A percentile compares a stretch with the other conserved stretches of the same genome.
phyloP scores from a whole-genome alignment of 92 coral and sea anemone genomes.

The Scolanthus callimorphus region DNA sequence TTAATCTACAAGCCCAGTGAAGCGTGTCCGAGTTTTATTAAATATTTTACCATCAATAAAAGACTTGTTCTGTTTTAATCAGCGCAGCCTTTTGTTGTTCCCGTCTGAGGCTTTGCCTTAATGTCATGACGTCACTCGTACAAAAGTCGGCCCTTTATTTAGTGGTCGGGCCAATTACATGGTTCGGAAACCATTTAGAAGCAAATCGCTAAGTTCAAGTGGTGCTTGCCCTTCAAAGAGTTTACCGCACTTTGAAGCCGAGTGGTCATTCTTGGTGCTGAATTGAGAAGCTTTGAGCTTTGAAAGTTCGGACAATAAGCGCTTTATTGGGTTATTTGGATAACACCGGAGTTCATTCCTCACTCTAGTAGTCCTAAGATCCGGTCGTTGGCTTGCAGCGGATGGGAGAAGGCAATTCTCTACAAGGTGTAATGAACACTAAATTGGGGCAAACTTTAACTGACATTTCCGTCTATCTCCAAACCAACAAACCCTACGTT shows the following conservation, averaged over 20 bases:
- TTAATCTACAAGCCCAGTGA: conserved; percentile 30
- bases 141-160: conserved; percentile 14
- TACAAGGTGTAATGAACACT: conserved; percentile 14
- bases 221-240: conserved; percentile 1
- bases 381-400: not conserved
- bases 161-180: conserved; percentile 30
- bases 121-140: conserved; percentile 22
- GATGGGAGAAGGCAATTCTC: not conserved
- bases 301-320: conserved; percentile 3
- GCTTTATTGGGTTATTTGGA: conserved; percentile 17
- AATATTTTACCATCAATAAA: conserved; percentile 22
- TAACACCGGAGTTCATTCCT: conserved; percentile 12
- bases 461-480: conserved; percentile 12
- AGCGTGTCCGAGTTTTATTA: conserved; percentile 36
- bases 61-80: conserved; percentile 40
- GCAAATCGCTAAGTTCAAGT: not conserved
- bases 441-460: conserved; percentile 2
- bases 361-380: conserved; percentile 1
- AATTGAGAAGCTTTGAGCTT: conserved; percentile 6
- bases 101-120: conserved; percentile 22
- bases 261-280: conserved; percentile 7
- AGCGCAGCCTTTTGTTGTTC: conserved; percentile 15
- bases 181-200: conserved; percentile 1
- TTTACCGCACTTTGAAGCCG: not conserved
- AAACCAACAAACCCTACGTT: conserved; percentile 4